A percentile compares a stretch with the other conserved stretches of the same genome.
Evolutionary conservation across 2,113 vertebrate genomes (phyloP).

Genomic region (Amblyopsis rosae): DNA sequence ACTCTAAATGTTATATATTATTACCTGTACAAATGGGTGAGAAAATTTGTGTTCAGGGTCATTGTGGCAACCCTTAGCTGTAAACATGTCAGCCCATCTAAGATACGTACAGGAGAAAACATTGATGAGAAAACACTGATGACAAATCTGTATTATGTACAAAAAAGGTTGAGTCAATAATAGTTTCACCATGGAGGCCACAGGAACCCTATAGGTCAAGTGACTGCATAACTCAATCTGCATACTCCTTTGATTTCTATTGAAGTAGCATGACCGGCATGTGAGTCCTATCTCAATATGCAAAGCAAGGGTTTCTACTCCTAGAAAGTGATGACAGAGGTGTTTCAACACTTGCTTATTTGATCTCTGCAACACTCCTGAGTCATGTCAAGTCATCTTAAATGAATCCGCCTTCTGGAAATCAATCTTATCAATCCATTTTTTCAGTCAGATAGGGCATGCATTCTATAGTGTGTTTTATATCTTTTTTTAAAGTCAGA

Average conservation of each 20-base stretch:
- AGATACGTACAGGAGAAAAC: slow-evolving; percentile 22
- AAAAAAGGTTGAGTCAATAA: background rate
- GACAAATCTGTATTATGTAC: background rate
- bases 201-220: slow-evolving; percentile 10
- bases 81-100: slow-evolving; percentile 91
- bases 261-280: slow-evolving; percentile 49
- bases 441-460: too few relatives aligned
- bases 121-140: background rate
- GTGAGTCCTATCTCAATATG: slow-evolving; percentile 42
- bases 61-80: slow-evolving; percentile 74
- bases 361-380: background rate
- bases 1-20: background rate
- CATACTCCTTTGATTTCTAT: slow-evolving; percentile 31
- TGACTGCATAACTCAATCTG: slow-evolving; percentile 13
- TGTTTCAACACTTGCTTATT: slow-evolving; percentile 5
- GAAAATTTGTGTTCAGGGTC: slow-evolving; percentile 77
- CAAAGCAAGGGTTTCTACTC: slow-evolving; percentile 11
- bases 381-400: background rate
- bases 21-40: slow-evolving; percentile 92
- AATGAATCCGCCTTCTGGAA: background rate
- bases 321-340: slow-evolving; percentile 30
- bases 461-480: too few relatives aligned
- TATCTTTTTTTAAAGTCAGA: too few relatives aligned
- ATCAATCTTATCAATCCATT: background rate
- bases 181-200: background rate